phyloP scores from a whole-genome alignment of 2,113 vertebrate genomes.

The Spermophilus dauricus region DNA sequence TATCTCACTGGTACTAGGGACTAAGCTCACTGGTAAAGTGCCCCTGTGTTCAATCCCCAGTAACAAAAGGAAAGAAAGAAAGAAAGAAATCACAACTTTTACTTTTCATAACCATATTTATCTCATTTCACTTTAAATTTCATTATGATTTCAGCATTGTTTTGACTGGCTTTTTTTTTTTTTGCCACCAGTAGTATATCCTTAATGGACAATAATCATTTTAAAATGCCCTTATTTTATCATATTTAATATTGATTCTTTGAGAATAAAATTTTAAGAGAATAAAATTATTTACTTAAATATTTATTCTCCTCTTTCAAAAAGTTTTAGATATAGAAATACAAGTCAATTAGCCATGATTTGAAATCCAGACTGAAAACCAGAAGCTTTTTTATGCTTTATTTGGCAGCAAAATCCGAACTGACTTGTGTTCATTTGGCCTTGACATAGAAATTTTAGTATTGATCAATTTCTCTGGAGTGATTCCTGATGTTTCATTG shows the following conservation, averaged over 20 bases:
- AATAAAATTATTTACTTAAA: background rate
- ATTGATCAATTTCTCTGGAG: background rate
- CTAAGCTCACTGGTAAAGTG: no score
- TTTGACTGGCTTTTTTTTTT: conserved; percentile 32
- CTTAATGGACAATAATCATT: background rate
- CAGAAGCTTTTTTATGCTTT: conserved; percentile 30
- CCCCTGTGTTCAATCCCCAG: no score
- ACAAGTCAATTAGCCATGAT: conserved; percentile 8
- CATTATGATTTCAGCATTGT: background rate
- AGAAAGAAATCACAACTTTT: background rate
- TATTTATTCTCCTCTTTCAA: conserved; percentile 46
- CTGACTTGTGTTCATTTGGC: background rate
- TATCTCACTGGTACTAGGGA: no score
- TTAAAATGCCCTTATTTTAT: conserved; percentile 49
- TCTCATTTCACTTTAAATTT: conserved; percentile 46
- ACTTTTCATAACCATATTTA: background rate
- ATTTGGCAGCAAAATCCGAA: conserved; percentile 16
- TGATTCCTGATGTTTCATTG: background rate
- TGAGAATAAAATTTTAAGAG: conserved; percentile 49
- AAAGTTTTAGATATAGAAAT: conserved; percentile 22
- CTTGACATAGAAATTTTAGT: background rate
- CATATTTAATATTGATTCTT: conserved; percentile 45
- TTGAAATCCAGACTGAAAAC: conserved; percentile 49
- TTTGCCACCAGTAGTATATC: background rate
- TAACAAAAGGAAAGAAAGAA: no score